phyloP scores from a whole-genome alignment of 2,113 vertebrate genomes.

The Aegypius monachus region DNA sequence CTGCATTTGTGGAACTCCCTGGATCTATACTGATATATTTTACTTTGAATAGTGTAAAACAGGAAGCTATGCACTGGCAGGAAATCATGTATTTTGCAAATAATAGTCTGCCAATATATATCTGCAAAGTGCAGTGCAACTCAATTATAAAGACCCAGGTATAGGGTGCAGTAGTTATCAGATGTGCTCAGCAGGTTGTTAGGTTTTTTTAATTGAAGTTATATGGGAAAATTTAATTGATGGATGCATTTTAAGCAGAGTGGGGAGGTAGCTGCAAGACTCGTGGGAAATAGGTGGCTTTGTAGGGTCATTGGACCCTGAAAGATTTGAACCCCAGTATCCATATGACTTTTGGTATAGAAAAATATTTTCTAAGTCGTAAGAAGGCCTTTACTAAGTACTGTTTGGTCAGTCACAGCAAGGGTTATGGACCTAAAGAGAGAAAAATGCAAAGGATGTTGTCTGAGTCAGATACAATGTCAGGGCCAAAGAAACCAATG shows the following conservation, averaged over 20 bases:
- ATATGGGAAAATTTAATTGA: not conserved
- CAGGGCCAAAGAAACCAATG: not conserved
- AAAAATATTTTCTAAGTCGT: not conserved
- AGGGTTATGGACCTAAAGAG: not conserved
- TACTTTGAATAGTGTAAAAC: not conserved
- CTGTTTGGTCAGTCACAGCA: not conserved
- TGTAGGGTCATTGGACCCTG: not conserved
- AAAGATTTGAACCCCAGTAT: not conserved
- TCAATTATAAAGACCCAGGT: not conserved
- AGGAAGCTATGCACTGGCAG: not conserved
- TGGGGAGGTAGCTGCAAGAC: not conserved
- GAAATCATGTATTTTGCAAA: not conserved
- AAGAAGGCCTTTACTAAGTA: not conserved
- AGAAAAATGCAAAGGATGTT: not conserved
- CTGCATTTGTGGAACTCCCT: not conserved
- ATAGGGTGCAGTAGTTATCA: not conserved
- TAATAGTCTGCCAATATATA: not conserved
- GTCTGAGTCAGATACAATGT: not conserved
- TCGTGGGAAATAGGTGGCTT: not conserved
- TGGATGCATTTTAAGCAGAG: not conserved
- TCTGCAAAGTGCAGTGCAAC: not conserved
- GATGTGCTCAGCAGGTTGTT: not conserved
- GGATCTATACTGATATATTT: not conserved
- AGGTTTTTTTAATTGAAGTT: not conserved
- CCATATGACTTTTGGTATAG: not conserved